Base-by-base conservation (phyloP, 2,888 invertebrate species). In the Colostygia pectinataria region DNA sequence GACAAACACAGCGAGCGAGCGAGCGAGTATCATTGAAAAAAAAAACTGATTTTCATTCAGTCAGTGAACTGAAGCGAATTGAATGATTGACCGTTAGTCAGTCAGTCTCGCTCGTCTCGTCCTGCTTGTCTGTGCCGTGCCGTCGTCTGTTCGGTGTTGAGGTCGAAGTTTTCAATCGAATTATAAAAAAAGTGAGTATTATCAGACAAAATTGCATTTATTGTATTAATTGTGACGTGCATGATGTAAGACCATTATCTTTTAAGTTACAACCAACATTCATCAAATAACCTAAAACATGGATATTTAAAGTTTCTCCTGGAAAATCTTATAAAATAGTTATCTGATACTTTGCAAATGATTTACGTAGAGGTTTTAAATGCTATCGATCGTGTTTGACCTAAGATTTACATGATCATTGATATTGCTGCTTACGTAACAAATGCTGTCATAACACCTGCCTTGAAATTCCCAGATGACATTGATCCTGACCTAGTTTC, bases 401-500 rank as follows among this genome's bases (percentile, higher is more conserved):
- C 5, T 7, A 34, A 5, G 8, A 34, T 46, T 31, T 23, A 18
- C 8, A 3, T 28, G n/a, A 13, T 20, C 28, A 34, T 31, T 1
- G 18, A 1, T 60, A 70, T 63, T 59, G 42, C 52, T 47, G 59
- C 82, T 90, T 90, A 90, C 88, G 88, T 90, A 90, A 46, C 46
- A 27, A 9, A 87, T 73, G 60, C 62, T 75, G 67, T 71, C 77
- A 74, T 83, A 79, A 77, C 78, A 80, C 79, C 71, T 77, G 68
- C 73, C 74, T 78, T 77, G 77, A 71, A 77, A 77, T 71, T 77
- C 74, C 71, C 68, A 54, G 57, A 55, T 85, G 85, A 86, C 89
- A 89, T 88, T 89, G 88, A 87, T 83, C 83, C 75, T 89, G 88
- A 88, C 82, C 79, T 67, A 72, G 54, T 73, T 71, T 44, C 39